phyloP scores from a whole-genome alignment of 1,140 invertebrate species.

The Trachymyrmex cornetzi region DNA sequence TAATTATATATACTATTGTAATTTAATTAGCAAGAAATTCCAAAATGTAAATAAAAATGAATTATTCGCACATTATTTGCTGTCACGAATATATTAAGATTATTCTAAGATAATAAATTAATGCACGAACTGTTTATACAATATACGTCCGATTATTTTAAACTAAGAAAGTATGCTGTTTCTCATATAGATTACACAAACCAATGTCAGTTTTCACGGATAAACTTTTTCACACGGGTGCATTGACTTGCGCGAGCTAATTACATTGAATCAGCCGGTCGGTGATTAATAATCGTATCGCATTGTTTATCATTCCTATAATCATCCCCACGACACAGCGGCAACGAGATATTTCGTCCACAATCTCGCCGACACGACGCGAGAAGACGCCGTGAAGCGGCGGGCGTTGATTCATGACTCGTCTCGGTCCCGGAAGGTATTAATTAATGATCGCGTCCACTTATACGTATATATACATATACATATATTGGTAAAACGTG shows the following conservation, averaged over 20 bases:
- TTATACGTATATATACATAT: constrained; percentile 43
- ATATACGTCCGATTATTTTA: not conserved
- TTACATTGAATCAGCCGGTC: constrained; percentile 46
- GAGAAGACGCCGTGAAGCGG: constrained; percentile 46
- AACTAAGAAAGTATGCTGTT: constrained; percentile 18
- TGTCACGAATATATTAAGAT: not conserved
- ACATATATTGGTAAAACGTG: constrained; percentile 25
- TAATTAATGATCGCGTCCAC: constrained; percentile 80
- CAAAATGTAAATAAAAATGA: not conserved
- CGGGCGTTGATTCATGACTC: constrained; percentile 79
- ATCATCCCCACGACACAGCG: constrained; percentile 58
- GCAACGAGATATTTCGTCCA: constrained; percentile 66
- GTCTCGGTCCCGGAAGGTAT: constrained; percentile 78
- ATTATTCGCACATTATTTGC: not conserved
- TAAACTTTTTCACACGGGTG: constrained; percentile 39
- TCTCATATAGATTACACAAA: constrained; percentile 12
- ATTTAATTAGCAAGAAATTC: not conserved
- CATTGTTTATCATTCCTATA: constrained; percentile 72
- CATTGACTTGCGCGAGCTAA: constrained; percentile 58
- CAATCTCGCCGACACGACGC: constrained; percentile 33
- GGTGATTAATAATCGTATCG: constrained; percentile 69
- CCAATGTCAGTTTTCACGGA: not conserved
- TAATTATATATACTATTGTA: not conserved
- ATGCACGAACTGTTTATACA: not conserved
- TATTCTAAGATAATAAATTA: not conserved